Evolutionary conservation across 2,113 vertebrate genomes (phyloP), one percentile per base, ranked within the genome.

Genomic region (Catharus bicknelli): DNA sequence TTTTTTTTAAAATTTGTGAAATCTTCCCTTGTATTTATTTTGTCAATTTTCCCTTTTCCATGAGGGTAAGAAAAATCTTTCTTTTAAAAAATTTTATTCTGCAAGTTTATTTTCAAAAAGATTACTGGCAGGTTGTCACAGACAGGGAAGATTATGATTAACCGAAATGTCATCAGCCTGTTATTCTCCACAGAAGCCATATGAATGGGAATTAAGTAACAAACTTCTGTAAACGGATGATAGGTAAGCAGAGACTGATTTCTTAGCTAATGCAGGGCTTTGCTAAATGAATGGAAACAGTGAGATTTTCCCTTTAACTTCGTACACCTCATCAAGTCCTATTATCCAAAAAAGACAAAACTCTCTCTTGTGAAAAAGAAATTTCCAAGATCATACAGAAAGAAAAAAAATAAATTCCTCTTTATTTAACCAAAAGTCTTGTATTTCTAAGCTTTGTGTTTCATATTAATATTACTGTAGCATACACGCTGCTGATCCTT

Each of bases 191-290:
- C 57, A 63, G 94, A 86, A 73, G 30, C 5, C 18, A 92, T 84
- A 67, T 36, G 51, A 95, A 93, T 96, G 69, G 90, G 90, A 97
- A 94, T 90, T 82, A 96, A 93, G 86, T 93, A 90, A 93, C 29
- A 61, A 95, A 94, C 43, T 84, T 96, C 68, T 96, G 93, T 59
- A 72, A 43, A 73, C 0, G 9, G 79, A 61, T 59, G 76, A 88
- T 50, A 96, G 89, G 75, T 70, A 68, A 89, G 89, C 70, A 68
- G 54, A 92, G 89, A n/a, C 78, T 81, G 78, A 90, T 91, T 89
- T 95, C 68, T 82, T 69, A 66, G 48, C 92, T 95, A 93, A 77
- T 92, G 64, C 58, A 61, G 27, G 59, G 50, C 45, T 88, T 66
- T 90, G 64, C 90, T 86, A 75, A 64, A 83, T 78, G 54, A 74